Evolutionary conservation across 2,888 invertebrate species (phyloP).

Genomic region (Cryptops parisi): DNA sequence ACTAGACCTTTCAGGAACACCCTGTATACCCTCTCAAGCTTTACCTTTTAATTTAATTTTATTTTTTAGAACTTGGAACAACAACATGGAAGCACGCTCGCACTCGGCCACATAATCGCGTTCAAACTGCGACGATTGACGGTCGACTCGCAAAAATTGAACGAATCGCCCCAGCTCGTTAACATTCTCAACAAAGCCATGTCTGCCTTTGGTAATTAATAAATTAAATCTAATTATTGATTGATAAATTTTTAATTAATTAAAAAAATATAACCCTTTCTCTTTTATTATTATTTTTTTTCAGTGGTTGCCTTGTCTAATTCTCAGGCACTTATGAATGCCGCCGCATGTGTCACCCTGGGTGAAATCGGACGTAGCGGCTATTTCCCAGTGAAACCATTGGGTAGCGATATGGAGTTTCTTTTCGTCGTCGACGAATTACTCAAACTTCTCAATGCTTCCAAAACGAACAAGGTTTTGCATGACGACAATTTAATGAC

Average conservation of each 20-base stretch:
- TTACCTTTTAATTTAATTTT: conserved; percentile 5
- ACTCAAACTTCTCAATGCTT: background rate
- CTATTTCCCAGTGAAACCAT: conserved; percentile 49
- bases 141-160: no score
- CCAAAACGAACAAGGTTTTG: background rate
- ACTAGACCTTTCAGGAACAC: no score
- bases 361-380: conserved; percentile 50
- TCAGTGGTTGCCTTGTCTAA: conserved; percentile 11
- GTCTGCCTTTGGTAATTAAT: no score
- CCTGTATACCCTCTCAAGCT: no score
- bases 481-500: no score
- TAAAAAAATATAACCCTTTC: background rate
- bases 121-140: conserved; percentile 47
- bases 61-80: conserved; percentile 45
- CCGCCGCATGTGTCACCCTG: conserved; percentile 48
- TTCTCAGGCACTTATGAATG: conserved; percentile 19
- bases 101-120: conserved; percentile 55
- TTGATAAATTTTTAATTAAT: background rate
- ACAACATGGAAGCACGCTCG: conserved; percentile 62
- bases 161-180: no score
- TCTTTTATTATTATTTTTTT: conserved; percentile 15
- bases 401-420: no score
- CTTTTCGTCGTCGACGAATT: background rate
- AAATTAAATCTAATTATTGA: no score
- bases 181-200: no score